phyloP scores from a whole-genome alignment of 2,888 invertebrate species.

The Cantharis lateralis region DNA sequence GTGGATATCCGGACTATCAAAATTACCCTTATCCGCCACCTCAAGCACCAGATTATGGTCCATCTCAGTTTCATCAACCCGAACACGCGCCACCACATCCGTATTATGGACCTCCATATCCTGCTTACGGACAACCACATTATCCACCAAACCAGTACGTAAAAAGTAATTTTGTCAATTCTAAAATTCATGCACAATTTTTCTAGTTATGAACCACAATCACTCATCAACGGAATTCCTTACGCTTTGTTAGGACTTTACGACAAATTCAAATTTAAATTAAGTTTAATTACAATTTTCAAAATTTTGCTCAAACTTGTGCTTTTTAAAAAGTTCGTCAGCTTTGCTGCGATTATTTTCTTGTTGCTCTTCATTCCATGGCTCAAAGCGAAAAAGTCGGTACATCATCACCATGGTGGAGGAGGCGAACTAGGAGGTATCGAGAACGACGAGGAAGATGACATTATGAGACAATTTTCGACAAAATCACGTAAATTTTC shows the following conservation, averaged over 20 bases:
- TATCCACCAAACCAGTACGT: constrained; percentile 7
- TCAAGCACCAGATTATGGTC: constrained; percentile 43
- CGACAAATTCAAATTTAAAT: constrained; percentile 70
- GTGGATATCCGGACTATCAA: constrained; percentile 51
- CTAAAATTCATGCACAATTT: neutral
- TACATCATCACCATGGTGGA: constrained; percentile 12
- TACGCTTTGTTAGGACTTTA: constrained; percentile 65
- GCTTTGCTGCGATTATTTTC: constrained; percentile 77
- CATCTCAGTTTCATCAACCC: constrained; percentile 39
- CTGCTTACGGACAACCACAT: constrained; percentile 55
- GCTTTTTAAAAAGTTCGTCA: constrained; percentile 81
- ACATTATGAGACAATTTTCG: constrained; percentile 22
- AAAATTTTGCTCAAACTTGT: constrained; percentile 76
- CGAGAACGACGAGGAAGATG: constrained; percentile 23
- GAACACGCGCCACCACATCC: constrained; percentile 49
- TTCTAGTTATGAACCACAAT: constrained; percentile 29
- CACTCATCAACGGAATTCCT: constrained; percentile 55
- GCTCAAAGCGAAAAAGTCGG: constrained; percentile 44
- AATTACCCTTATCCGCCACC: constrained; percentile 37
- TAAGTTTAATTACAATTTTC: constrained; percentile 73
- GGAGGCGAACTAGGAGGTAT: neutral
- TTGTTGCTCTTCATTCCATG: constrained; percentile 74
- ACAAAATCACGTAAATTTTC: neutral
- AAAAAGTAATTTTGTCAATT: neutral
- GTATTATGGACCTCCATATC: constrained; percentile 50